These are phyloP conservation scores for Erebia aethiops DNA, from an alignment of 2,888 invertebrate genomes.

Conservation along the genomic window DNA sequence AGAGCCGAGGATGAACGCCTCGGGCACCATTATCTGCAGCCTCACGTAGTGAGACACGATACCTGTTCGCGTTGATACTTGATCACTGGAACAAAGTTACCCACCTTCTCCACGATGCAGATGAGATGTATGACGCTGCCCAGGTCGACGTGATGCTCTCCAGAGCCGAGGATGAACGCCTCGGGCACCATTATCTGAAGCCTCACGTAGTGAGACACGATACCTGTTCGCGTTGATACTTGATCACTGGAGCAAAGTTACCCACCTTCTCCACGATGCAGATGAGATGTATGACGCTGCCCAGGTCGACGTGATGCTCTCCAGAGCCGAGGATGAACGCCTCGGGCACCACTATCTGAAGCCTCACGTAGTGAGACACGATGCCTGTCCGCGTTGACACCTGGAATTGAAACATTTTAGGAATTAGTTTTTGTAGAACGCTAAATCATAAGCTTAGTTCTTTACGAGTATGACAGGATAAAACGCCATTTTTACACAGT, in stretches of 20 bases:
- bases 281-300: slow-evolving; percentile 94
- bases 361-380: slow-evolving; percentile 90
- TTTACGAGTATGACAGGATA: too few species aligned
- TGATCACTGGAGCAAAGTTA: slow-evolving; percentile 57
- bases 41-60: slow-evolving; percentile 95
- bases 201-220: slow-evolving; percentile 94
- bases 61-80: slow-evolving; percentile 94
- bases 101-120: slow-evolving; percentile 95
- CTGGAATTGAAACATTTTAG: too few species aligned
- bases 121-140: slow-evolving; percentile 95
- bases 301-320: slow-evolving; percentile 95
- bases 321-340: slow-evolving; percentile 94
- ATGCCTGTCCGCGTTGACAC: too few species aligned
- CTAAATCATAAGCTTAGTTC: too few species aligned
- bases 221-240: slow-evolving; percentile 93
- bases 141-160: slow-evolving; percentile 95
- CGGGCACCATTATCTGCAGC: slow-evolving; percentile 94
- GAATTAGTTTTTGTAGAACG: too few species aligned
- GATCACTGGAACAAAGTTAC: slow-evolving; percentile 41
- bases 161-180: slow-evolving; percentile 93
- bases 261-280: slow-evolving; percentile 95
- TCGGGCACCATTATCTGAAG: slow-evolving; percentile 95
- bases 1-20: slow-evolving; percentile 93
- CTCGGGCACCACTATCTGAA: slow-evolving; percentile 95
- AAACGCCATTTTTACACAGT: too few species aligned